Evolutionary conservation across 2,797 vertebrate genomes (phyloP).

Genomic region (Cossypha niveicapilla): DNA sequence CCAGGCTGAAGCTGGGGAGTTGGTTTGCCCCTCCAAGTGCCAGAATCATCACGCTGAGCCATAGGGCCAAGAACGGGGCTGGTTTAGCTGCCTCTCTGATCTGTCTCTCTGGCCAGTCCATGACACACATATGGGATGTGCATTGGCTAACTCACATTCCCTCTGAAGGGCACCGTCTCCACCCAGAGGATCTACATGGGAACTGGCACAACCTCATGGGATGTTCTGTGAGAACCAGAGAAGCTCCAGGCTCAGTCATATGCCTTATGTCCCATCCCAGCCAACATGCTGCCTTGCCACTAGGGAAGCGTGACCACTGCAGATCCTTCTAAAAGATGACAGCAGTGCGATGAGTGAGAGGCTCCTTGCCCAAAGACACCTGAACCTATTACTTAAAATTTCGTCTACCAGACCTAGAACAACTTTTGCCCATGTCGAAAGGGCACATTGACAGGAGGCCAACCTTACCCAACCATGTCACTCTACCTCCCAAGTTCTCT

Average conservation of each 20-base stretch:
- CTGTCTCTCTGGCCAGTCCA: not conserved
- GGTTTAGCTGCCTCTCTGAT: not conserved
- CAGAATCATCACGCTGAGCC: not conserved
- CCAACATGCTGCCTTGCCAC: not conserved
- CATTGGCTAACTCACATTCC: not conserved
- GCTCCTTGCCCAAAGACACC: not conserved
- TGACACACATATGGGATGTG: rapidly evolving
- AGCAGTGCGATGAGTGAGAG: rapidly evolving
- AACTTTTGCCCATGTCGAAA: not conserved
- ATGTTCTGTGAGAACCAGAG: not conserved
- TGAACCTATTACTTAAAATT: not conserved
- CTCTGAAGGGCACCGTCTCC: rapidly evolving
- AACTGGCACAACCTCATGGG: not conserved
- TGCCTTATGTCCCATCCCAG: not conserved
- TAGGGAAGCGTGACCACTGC: not conserved
- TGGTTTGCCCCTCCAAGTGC: not conserved
- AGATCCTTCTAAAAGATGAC: not conserved
- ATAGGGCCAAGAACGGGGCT: not conserved
- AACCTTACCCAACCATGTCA: rapidly evolving
- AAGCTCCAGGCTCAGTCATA: not conserved
- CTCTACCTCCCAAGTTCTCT: not conserved
- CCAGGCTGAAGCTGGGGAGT: not conserved
- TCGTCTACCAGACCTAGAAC: not conserved
- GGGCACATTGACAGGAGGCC: not conserved
- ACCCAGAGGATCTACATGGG: not conserved